Evolutionary conservation across 2,888 invertebrate species (phyloP), one percentile per base, ranked within the genome.

Genomic region (Oscheius onirici): DNA sequence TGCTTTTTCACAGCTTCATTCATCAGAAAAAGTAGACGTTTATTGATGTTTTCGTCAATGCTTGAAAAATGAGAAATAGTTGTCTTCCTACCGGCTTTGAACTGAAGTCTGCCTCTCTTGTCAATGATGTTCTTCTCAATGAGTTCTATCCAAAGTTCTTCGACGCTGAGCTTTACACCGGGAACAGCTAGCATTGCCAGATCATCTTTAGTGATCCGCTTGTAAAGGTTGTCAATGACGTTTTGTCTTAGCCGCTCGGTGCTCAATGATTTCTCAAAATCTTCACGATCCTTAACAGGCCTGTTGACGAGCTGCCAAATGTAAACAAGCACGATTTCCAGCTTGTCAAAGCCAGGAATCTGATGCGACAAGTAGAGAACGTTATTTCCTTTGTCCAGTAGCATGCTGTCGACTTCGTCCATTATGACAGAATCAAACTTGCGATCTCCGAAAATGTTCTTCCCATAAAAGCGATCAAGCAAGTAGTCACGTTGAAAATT

Each of bases 331-430:
- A 88, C 71, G 1, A 84, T 77, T 73, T 88, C 87, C 11, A 89
- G 79, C 43, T 84, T 80, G 51, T 88, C 87, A 66, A 89, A 70
- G 1, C 86, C 88, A 8, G 88, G 84, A 41, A 88, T 75, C 11
- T 85, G 83, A 49, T 88, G 85, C 0, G 88, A 88, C 46, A 89
- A 76, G 67, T 88, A 88, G 10, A 88, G 80, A 41, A 88, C 87
- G 72, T 89, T 87, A 52, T 85, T 87, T 6, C 88, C 88, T 57
- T 88, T 88, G 76, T 89, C 89, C 2, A 89, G 80, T 41, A 89
- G 71, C 88, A 89, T 88, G 72, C 87, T 88, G 73, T 89, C 89
- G 0, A 89, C 89, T 81, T 89, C 89, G 72, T 89, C 89, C 3
- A 89, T 82, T 10, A 89, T 85, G 0, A 88, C 85, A 20, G 76